These are phyloP conservation scores for Pardalotus punctatus DNA, from an alignment of 2,113 vertebrate genomes.

Conservation along the genomic window DNA sequence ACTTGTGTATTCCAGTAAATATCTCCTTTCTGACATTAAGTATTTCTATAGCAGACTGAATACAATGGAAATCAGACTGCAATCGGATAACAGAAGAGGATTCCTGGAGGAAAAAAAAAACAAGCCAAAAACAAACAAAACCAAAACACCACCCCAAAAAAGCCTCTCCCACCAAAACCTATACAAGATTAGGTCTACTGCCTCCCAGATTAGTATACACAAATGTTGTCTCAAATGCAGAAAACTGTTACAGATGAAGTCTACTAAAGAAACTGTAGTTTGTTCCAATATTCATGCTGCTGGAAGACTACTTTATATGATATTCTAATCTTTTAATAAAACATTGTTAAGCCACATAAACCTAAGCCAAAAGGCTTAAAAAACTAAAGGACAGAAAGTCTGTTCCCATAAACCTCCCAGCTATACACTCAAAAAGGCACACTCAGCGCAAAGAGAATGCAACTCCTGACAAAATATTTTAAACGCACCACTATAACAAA, in stretches of 20 bases:
- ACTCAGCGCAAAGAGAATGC: neutral
- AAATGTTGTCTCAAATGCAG: neutral
- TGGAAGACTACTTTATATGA: neutral
- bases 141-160: neutral
- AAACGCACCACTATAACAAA: neutral
- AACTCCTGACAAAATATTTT: neutral
- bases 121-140: neutral
- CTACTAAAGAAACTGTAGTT: neutral
- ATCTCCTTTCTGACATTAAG: conserved; percentile 78
- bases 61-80: conserved; percentile 73
- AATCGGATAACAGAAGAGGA: neutral
- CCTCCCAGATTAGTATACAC: neutral
- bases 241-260: neutral
- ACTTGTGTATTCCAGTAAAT: conserved; percentile 80
- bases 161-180: neutral
- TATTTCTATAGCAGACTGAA: conserved; percentile 71
- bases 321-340: neutral
- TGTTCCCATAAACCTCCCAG: neutral
- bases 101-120: neutral
- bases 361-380: neutral
- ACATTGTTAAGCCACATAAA: neutral
- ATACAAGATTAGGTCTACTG: neutral
- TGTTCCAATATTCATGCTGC: neutral
- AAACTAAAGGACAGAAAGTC: neutral
- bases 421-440: rapidly evolving